Evolutionary conservation across 2,797 vertebrate species (phyloP), one percentile per base, ranked within the genome.

Genomic region (Poeciliopsis paucimaculata): DNA sequence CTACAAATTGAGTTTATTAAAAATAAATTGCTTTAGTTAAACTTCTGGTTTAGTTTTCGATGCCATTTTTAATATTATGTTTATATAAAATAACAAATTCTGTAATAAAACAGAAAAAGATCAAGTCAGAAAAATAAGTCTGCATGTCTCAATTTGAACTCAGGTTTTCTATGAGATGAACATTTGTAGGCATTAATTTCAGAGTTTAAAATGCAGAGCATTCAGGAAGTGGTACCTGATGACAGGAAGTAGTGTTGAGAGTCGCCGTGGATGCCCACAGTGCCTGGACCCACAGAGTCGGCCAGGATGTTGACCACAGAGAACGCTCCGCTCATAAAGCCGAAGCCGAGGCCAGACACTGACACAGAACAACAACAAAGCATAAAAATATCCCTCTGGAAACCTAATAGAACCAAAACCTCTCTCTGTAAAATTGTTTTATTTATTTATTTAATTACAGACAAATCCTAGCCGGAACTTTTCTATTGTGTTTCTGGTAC

Each of bases 281-380:
- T 97, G 28, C 97, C 97, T 0, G 97, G 96, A 0, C 97, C 97
- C 72, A 95, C 91, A 26, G 97, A 97, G 88, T 97, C 96, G 1
- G 97, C 96, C 88, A 97, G 91, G 87, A 97, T 97, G 91, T 97
- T 97, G 68, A 97, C 96, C 88, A 97, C 95, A 0, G 97, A 97
- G 88, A 97, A 97, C 0, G 97, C 95, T n/a, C 97, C 97, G 5
- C 97, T 97, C 96, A 97, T 97, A 87, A 97, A 96, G 78, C 97
- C 97, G 75, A 97, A 97, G 74, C 97, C 97, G 2, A 97, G 92
- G 55, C 96, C 97, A 13, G 96, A 97, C 73, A 97, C 96, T 97
- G 84, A 57, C 68, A 64, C 75, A 53, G 66, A 66, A 77, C 15
- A 43, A 34, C 10, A 77, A 39, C 4, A 83, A 16, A 43, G 10